A percentile compares a stretch with the other conserved stretches of the same genome.
Evolutionary conservation across 2,113 vertebrate species (phyloP).

Genomic region (Myrmophylax atrothorax): DNA sequence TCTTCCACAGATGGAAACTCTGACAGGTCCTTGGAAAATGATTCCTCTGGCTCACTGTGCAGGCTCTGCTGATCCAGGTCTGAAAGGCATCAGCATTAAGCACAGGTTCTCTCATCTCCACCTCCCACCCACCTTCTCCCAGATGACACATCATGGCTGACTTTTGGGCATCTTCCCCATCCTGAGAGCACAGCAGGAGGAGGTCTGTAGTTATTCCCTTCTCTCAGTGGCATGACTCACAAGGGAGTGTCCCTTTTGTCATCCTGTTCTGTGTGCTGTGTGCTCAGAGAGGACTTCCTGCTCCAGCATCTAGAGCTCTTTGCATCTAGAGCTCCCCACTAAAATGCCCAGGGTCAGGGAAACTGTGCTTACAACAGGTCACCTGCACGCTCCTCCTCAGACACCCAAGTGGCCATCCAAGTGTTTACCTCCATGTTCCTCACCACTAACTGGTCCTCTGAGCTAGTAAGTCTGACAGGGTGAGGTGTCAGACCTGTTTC

Average conservation of each 20-base stretch:
- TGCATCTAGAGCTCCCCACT: background rate
- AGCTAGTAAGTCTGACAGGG: background rate
- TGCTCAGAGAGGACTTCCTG: background rate
- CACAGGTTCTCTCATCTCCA: background rate
- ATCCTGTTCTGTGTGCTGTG: background rate
- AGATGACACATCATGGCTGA: background rate
- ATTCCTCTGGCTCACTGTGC: slow-evolving; percentile 90
- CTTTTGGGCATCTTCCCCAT: background rate
- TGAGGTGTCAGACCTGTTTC: background rate
- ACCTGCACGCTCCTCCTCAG: background rate
- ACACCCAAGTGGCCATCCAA: background rate
- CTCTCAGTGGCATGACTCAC: background rate
- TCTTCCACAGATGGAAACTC: slow-evolving; percentile 86
- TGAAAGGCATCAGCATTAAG: slow-evolving; percentile 65
- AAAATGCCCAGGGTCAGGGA: background rate
- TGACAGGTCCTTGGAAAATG: slow-evolving; percentile 85
- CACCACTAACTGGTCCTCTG: background rate
- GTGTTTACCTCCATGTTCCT: background rate
- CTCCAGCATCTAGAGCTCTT: background rate
- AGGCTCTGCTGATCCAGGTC: slow-evolving; percentile 94
- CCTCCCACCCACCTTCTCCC: background rate
- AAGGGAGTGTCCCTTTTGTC: background rate
- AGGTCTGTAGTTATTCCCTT: background rate
- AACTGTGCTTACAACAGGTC: background rate
- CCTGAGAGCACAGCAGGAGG: background rate